phyloP scores from a whole-genome alignment of 2,113 vertebrate species.

The Morone saxatilis region DNA sequence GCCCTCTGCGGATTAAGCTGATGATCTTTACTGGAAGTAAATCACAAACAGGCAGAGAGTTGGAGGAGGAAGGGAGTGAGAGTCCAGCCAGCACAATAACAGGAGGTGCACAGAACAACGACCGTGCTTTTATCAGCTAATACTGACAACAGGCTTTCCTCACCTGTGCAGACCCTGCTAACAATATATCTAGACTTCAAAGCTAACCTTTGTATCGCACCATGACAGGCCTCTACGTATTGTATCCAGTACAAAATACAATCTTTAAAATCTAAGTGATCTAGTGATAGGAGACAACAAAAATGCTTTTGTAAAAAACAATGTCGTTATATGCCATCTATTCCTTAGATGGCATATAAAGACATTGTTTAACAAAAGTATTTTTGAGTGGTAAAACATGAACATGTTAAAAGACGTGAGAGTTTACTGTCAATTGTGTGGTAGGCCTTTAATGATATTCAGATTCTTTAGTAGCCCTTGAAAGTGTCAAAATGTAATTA shows the following conservation, averaged over 20 bases:
- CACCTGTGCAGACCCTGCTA: constrained; percentile 41
- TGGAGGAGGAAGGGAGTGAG: constrained; percentile 59
- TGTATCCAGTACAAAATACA: background rate
- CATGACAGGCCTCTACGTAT: too few relatives aligned
- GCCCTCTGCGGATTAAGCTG: constrained; percentile 14
- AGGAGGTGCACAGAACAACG: constrained; percentile 54
- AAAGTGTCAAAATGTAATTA: too few relatives aligned
- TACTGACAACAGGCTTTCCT: constrained; percentile 47
- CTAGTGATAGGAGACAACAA: too few relatives aligned
- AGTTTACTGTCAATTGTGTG: too few relatives aligned
- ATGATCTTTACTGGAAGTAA: constrained; percentile 65
- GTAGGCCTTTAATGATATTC: background rate
- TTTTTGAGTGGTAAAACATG: too few relatives aligned
- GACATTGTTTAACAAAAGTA: too few relatives aligned
- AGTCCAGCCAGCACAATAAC: constrained; percentile 56
- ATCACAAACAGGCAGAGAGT: constrained; percentile 39
- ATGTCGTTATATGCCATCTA: too few relatives aligned
- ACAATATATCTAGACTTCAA: constrained; percentile 4
- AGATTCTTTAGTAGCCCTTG: background rate
- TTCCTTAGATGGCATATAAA: too few relatives aligned
- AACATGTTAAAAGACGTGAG: too few relatives aligned
- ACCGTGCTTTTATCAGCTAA: constrained; percentile 50
- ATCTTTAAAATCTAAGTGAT: too few relatives aligned
- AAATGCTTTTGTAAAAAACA: too few relatives aligned
- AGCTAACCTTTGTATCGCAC: background rate